These are phyloP conservation scores for Channa argus DNA, from an alignment of 2,113 vertebrate genomes.

Conservation along the genomic window DNA sequence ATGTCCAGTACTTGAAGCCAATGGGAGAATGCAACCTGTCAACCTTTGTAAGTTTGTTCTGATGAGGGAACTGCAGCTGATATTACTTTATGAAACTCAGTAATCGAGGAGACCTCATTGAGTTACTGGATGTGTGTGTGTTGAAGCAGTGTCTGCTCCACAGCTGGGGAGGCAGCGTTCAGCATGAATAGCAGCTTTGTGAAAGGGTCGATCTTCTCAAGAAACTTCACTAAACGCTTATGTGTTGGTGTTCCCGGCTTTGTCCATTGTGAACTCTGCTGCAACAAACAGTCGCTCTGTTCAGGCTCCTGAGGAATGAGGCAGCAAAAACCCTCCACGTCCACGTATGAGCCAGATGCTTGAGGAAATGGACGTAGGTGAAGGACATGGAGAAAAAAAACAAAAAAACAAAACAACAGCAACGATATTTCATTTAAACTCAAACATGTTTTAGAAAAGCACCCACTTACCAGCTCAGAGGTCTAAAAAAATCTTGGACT, in stretches of 20 bases:
- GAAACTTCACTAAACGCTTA: slow-evolving; percentile 61
- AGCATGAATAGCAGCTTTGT: slow-evolving; percentile 76
- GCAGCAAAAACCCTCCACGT: slow-evolving; percentile 18
- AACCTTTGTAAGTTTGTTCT: too few relatives aligned
- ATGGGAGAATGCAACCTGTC: too few relatives aligned
- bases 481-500: slow-evolving; percentile 16
- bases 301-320: slow-evolving; percentile 41
- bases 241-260: slow-evolving; percentile 72
- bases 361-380: background rate
- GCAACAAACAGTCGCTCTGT: slow-evolving; percentile 70
- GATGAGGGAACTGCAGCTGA: too few relatives aligned
- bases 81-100: too few relatives aligned
- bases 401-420: too few relatives aligned
- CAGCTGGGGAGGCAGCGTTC: slow-evolving; percentile 60
- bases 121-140: background rate
- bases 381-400: background rate
- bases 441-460: background rate
- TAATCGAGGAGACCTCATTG: too few relatives aligned
- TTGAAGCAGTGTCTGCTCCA: slow-evolving; percentile 35
- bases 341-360: slow-evolving; percentile 21
- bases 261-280: slow-evolving; percentile 67
- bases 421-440: background rate
- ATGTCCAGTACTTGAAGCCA: too few relatives aligned
- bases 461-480: background rate
- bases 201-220: slow-evolving; percentile 62